Percentiles rank a stretch among this genome's conserved stretches.
Evolutionary conservation across 2,113 vertebrate species (phyloP).

Genomic region (Plecotus auritus): DNA sequence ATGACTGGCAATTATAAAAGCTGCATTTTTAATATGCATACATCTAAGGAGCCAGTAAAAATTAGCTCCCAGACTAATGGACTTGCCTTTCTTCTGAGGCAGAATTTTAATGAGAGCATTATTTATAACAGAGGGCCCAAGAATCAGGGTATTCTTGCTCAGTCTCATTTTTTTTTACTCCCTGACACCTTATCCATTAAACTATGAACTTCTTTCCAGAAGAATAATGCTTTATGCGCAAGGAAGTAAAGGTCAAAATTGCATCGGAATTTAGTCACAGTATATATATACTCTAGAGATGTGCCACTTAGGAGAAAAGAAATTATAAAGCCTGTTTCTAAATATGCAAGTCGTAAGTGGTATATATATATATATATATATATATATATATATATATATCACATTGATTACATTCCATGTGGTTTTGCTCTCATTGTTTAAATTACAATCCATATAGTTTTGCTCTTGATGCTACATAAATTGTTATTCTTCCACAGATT

Average conservation of each 20-base stretch:
- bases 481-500: background rate
- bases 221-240: slow-evolving; percentile 74
- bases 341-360: background rate
- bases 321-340: slow-evolving; percentile 5
- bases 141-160: slow-evolving; percentile 77
- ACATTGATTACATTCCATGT: background rate
- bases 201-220: slow-evolving; percentile 76
- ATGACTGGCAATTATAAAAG: slow-evolving; percentile 87
- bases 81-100: slow-evolving; percentile 84
- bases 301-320: slow-evolving; percentile 52
- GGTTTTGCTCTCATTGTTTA: background rate
- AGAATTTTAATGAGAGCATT: slow-evolving; percentile 87
- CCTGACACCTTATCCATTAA: slow-evolving; percentile 82
- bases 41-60: slow-evolving; percentile 86
- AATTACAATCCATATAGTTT: background rate
- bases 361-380: background rate
- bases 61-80: slow-evolving; percentile 87
- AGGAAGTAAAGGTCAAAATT: slow-evolving; percentile 77
- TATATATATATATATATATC: background rate
- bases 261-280: slow-evolving; percentile 73
- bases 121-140: slow-evolving; percentile 82
- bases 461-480: background rate
- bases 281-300: slow-evolving; percentile 49
- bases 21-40: slow-evolving; percentile 87
- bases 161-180: slow-evolving; percentile 77